Evolutionary conservation across 1,140 invertebrate genomes (phyloP).

Genomic region (Drosophila subobscura): DNA sequence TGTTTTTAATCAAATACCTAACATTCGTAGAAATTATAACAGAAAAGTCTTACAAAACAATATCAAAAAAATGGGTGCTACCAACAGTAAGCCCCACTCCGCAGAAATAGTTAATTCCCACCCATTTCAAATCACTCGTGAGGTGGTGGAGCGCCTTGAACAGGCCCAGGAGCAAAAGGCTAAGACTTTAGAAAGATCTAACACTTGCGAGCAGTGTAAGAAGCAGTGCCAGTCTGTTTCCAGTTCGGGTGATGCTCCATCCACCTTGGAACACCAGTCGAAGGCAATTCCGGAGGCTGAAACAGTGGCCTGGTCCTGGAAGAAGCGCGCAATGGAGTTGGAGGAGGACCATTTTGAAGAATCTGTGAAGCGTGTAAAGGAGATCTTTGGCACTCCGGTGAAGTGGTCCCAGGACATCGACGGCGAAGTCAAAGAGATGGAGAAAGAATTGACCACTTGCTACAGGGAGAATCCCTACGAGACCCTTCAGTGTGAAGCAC

Average conservation of each 20-base stretch:
- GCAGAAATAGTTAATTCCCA: conserved; percentile 56
- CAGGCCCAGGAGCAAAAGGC: conserved; percentile 17
- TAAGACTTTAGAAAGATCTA: too few relatives aligned
- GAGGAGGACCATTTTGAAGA: conserved; percentile 60
- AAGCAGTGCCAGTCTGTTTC: neutral
- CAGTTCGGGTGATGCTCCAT: neutral
- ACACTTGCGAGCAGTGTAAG: conserved; percentile 20
- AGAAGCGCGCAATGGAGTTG: conserved; percentile 48
- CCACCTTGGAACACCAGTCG: neutral
- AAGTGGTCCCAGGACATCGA: conserved; percentile 49
- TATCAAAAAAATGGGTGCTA: conserved; percentile 49
- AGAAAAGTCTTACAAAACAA: neutral
- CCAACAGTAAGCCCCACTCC: conserved; percentile 61
- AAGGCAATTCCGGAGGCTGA: neutral
- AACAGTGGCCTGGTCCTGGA: conserved; percentile 20
- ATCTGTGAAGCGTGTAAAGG: conserved; percentile 52
- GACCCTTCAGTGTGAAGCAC: conserved; percentile 50
- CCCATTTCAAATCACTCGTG: conserved; percentile 57
- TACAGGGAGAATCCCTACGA: conserved; percentile 49
- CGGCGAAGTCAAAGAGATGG: conserved; percentile 45
- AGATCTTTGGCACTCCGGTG: conserved; percentile 44
- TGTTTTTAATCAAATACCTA: too few relatives aligned
- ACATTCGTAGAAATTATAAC: neutral
- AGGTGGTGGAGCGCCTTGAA: conserved; percentile 59
- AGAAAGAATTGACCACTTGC: conserved; percentile 46